Conservation (phyloP, 2,113 vertebrate species). For the Petroica traversi region DNA sequence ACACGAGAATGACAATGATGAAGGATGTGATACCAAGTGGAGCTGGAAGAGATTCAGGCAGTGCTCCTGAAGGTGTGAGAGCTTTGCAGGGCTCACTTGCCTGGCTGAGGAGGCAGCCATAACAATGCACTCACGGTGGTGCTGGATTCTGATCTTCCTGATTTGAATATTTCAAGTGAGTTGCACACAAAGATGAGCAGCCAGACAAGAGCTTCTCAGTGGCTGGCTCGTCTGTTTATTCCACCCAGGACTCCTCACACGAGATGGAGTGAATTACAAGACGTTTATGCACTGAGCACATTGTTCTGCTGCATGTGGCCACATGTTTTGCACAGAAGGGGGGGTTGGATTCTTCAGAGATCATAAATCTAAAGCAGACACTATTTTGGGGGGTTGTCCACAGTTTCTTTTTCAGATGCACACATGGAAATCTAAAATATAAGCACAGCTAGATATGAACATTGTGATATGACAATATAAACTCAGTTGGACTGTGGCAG, state of each 20-base stretch:
- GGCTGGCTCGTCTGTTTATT: neutral
- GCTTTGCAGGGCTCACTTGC: neutral
- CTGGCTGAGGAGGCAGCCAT: neutral
- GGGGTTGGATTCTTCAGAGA: neutral
- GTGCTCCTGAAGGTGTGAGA: neutral
- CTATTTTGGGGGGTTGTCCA: fast-evolving
- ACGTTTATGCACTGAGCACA: neutral
- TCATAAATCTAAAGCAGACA: neutral
- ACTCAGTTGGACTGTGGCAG: neutral
- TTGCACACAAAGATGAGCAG: neutral
- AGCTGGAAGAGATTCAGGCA: neutral
- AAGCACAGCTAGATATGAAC: neutral
- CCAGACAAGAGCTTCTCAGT: neutral
- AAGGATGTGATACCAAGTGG: neutral
- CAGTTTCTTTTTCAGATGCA: neutral
- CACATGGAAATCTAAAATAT: neutral
- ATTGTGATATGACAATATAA: neutral
- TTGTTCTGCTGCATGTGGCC: neutral
- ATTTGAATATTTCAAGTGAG: neutral
- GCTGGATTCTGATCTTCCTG: neutral
- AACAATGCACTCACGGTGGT: neutral
- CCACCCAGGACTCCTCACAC: neutral
- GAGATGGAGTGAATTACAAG: neutral
- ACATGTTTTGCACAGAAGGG: neutral
- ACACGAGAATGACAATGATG: neutral